Evolutionary conservation across 2,797 vertebrate species (phyloP).

Genomic region (Spinus olivaceus): DNA sequence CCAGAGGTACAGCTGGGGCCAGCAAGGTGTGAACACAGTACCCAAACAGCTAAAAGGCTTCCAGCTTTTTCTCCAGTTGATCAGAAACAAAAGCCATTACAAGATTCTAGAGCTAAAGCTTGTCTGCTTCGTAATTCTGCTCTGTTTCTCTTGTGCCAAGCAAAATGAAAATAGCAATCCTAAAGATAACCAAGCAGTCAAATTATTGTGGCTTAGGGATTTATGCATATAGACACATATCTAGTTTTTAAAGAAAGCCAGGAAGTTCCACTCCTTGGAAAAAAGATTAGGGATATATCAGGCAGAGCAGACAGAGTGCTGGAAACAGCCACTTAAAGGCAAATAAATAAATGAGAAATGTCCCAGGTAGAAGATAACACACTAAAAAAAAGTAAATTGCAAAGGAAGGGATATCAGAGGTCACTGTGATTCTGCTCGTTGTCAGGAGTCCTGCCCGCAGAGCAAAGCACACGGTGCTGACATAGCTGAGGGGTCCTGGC

Average conservation of each 20-base stretch:
- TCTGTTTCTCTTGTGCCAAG: neutral
- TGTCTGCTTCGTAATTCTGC: neutral
- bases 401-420: neutral
- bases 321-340: neutral
- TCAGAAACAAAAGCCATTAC: neutral
- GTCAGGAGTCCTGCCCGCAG: neutral
- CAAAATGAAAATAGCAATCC: slow-evolving; percentile 11
- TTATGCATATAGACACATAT: neutral
- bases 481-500: neutral
- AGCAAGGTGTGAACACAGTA: neutral
- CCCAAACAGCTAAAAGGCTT: neutral
- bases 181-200: neutral
- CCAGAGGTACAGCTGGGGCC: neutral
- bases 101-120: neutral
- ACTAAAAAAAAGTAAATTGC: neutral
- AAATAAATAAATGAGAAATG: slow-evolving; percentile 24
- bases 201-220: neutral
- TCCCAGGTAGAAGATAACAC: neutral
- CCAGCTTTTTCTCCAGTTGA: neutral
- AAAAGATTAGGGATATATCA: slow-evolving; percentile 36
- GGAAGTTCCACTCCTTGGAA: slow-evolving; percentile 43
- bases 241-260: neutral
- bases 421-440: neutral
- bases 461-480: neutral
- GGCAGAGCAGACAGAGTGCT: neutral